Evolutionary conservation across 1,140 invertebrate genomes (phyloP).

Genomic region (Ostrea edulis): DNA sequence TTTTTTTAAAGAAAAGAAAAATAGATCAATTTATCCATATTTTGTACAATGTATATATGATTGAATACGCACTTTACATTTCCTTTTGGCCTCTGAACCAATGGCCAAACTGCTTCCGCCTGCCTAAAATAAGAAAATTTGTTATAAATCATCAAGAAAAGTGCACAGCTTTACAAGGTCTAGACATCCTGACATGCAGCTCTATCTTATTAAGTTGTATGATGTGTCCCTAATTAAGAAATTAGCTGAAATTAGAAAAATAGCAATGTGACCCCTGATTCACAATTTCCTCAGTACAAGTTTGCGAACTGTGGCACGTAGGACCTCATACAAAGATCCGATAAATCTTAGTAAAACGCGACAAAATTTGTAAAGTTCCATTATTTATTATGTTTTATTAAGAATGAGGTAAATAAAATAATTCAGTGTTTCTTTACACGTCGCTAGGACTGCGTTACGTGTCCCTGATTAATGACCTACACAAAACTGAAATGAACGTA

Average conservation of each 20-base stretch:
- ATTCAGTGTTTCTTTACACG: not conserved
- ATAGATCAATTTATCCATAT: too few species aligned
- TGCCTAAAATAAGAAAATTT: constrained; percentile 39
- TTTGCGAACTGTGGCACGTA: constrained; percentile 3
- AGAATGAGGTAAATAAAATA: constrained; percentile 17
- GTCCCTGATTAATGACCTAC: not conserved
- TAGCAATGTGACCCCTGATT: not conserved
- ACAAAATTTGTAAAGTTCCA: constrained; percentile 3
- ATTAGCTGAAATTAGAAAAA: not conserved
- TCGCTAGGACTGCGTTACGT: not conserved
- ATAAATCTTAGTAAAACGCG: not conserved
- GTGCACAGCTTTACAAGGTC: not conserved
- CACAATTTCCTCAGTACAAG: not conserved
- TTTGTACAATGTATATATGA: too few species aligned
- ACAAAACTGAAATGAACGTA: not conserved
- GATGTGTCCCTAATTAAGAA: not conserved
- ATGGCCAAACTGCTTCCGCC: constrained; percentile 38
- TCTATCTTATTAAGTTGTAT: not conserved
- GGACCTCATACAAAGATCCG: not conserved
- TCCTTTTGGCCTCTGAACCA: constrained; percentile 41
- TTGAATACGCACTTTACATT: constrained; percentile 43
- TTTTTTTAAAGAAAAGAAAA: too few species aligned
- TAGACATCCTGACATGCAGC: not conserved
- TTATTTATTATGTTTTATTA: constrained; percentile 20
- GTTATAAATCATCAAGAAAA: not conserved